Evolutionary conservation across 2,797 vertebrate species (phyloP).

Genomic region (Poeciliopsis paucimaculata): DNA sequence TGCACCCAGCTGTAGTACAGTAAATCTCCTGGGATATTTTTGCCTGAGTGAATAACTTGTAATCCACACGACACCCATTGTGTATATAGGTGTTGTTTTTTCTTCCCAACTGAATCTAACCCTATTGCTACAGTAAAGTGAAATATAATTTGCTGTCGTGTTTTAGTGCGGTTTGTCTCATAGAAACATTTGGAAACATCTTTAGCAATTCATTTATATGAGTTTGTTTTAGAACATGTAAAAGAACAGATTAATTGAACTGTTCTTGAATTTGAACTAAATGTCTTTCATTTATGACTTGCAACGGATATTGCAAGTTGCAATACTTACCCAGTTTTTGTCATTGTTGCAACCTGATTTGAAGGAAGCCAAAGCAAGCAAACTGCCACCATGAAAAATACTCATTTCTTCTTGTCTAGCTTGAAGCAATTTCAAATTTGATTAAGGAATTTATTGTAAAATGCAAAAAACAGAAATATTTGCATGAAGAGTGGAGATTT

Average conservation of each 20-base stretch:
- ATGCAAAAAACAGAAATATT: background rate
- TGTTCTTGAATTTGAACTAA: background rate
- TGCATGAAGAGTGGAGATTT: background rate
- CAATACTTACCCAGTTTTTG: background rate
- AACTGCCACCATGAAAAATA: background rate
- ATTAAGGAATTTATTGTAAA: background rate
- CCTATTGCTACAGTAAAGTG: background rate
- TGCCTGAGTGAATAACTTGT: background rate
- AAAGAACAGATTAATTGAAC: background rate
- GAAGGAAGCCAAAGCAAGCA: background rate
- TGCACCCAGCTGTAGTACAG: constrained; percentile 19
- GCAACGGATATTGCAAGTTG: too few relatives aligned
- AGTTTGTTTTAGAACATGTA: background rate
- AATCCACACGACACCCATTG: background rate
- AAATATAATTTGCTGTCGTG: background rate
- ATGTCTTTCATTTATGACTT: background rate
- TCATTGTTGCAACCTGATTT: background rate
- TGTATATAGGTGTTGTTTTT: background rate
- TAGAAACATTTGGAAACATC: background rate
- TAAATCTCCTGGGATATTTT: constrained; percentile 18
- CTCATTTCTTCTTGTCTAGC: background rate
- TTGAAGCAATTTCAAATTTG: background rate
- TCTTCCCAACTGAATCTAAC: background rate
- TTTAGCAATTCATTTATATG: background rate
- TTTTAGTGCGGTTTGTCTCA: background rate